Percentiles rank a stretch among this genome's conserved stretches.
Evolutionary conservation across 2,113 vertebrate genomes (phyloP).

Genomic region (Electrona antarctica): DNA sequence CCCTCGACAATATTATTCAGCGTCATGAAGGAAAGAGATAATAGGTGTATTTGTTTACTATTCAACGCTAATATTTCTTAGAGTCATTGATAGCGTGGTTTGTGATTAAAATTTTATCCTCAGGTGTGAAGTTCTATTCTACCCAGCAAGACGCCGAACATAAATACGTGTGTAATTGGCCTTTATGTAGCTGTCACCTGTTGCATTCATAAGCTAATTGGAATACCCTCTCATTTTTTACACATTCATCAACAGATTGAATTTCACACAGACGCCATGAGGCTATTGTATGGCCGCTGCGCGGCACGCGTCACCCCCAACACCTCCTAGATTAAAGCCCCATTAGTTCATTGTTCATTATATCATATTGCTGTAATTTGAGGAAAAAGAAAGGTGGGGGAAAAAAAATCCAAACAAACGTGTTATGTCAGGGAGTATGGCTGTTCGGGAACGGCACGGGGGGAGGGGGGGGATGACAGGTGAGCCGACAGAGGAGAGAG

Average conservation of each 20-base stretch:
- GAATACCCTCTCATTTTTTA: slow-evolving; percentile 64
- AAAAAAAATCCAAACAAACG: slow-evolving; percentile 43
- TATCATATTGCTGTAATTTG: slow-evolving; percentile 77
- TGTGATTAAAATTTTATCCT: slow-evolving; percentile 52
- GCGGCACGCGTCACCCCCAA: slow-evolving; percentile 50
- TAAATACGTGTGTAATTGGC: slow-evolving; percentile 68
- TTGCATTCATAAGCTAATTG: slow-evolving; percentile 76
- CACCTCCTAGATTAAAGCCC: slow-evolving; percentile 41
- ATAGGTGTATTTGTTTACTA: neutral
- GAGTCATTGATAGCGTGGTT: slow-evolving; percentile 24
- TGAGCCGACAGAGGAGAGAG: slow-evolving; percentile 18
- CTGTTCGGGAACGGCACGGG: slow-evolving; percentile 7
- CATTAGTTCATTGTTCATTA: slow-evolving; percentile 55
- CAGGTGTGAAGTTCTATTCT: slow-evolving; percentile 40
- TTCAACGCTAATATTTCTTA: neutral
- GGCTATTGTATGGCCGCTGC: slow-evolving; percentile 38
- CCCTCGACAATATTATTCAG: neutral
- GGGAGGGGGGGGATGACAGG: neutral
- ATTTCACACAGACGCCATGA: slow-evolving; percentile 57
- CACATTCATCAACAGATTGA: slow-evolving; percentile 55
- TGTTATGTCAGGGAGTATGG: slow-evolving; percentile 43
- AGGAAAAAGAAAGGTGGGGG: slow-evolving; percentile 54
- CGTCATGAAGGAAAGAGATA: neutral
- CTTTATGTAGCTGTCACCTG: slow-evolving; percentile 71
- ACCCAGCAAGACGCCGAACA: slow-evolving; percentile 47